Evolutionary conservation across 2,888 invertebrate genomes (phyloP), one percentile per base, ranked within the genome.

Genomic region (Aleiodes alternator): DNA sequence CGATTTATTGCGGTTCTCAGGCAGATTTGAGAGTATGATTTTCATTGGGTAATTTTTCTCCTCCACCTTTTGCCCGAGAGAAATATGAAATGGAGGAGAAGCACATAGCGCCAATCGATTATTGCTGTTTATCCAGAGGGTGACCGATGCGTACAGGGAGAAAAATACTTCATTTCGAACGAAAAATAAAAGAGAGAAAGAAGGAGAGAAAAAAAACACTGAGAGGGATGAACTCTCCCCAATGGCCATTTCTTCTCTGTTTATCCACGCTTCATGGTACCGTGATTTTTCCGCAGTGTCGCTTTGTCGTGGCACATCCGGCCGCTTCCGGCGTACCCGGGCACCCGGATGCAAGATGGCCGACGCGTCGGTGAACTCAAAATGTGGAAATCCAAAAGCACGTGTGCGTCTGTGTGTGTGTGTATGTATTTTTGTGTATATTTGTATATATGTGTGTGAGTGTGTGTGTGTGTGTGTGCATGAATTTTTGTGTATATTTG

Each of bases 241-340:
- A 75, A 68, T 57, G 75, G 71, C 71, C 75, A 75, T 75, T 75
- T 61, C 75, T 75, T 72, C 76, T 73, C 76, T 85, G 83, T 86
- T 87, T 86, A 87, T 85, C 83, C 83, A 81, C 80, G 83, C 83
- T 86, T 87, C 84, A 87, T 87, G 86, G 84, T 84, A 81, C 80
- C 78, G 84, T 86, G 87, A 87, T 87, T 88, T 87, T 87, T 87
- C 84, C 85, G 83, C 87, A 86, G 85, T 82, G 82, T 78, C 83
- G 85, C 87, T 88, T 88, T 87, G 87, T 87, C 87, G 83, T 82
- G 83, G 83, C 84, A 82, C 86, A 86, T 88, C 86, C 87, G 84
- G 84, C 81, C 83, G 84, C 84, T 88, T 86, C 86, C 87, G 86
- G 86, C 78, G 80, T 79, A 78, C 82, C 82, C 81, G 84, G 80